Evolutionary conservation across 2,888 invertebrate species (phyloP), one percentile per base, ranked within the genome.

Genomic region (Harpagoxenus sublaevis): DNA sequence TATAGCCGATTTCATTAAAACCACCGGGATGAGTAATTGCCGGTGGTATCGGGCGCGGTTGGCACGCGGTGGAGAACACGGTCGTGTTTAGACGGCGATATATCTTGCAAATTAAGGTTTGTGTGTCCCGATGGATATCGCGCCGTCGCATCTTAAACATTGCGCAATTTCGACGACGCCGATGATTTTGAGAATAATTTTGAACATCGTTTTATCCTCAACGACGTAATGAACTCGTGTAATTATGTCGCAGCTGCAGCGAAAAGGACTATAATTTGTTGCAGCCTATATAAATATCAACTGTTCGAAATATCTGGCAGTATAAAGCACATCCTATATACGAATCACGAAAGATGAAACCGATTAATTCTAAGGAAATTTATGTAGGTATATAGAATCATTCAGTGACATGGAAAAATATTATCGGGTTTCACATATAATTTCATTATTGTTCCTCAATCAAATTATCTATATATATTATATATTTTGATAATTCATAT

Each of bases 1-100:
- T 35, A 60, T 35, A 60, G 73, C 48, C 73, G 79, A 81, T 81
- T 81, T 73, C 79, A 81, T 81, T 81, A 81, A 81, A 81, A 81
- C 39, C 74, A 8, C 45, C 73, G 55, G 39, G 66, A 57, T 65
- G 66, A 83, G 79, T 81, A 81, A 81, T 81, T 81, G 60, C 60
- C 48, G 79, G 53, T 79, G 73, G 73, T 73, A 81, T 73, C 74
- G 57, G 60, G 60, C 35, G 48, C 60, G 79, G 10, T 35, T 15
- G 15, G 42, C n/a, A 42, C 39, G 42, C 39, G 42, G 15, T n/a
- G 71, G 45, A 39, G 79, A 77, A 39, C 74, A 60, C 42, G 79
- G 45, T 35, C 55, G 74, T 51, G 79, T 73, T 81, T 81, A 81
- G 79, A 60, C 60, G 48, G 74, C 79, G 60, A 81, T 81, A 81